phyloP scores from a whole-genome alignment of 2,113 vertebrate genomes.

The Tragulus kanchil region DNA sequence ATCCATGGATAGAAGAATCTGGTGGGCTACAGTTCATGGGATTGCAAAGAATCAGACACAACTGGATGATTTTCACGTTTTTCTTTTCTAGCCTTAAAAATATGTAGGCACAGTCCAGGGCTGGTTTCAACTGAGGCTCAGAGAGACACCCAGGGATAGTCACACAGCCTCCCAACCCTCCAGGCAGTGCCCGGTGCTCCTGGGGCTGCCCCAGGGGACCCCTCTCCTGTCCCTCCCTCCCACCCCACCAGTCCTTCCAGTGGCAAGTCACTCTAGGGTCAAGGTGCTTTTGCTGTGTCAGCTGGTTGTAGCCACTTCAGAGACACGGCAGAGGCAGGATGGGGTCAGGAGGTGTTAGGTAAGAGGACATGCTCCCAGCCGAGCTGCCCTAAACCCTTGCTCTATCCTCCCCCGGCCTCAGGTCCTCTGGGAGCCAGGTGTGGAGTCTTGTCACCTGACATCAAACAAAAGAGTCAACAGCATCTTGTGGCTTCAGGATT shows the following conservation, averaged over 20 bases:
- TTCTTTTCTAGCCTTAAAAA: not conserved
- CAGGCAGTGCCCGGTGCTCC: rapidly evolving
- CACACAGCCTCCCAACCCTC: not conserved
- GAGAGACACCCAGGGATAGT: not conserved
- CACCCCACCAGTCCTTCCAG: rapidly evolving
- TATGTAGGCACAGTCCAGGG: not conserved
- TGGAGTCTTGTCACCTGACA: not conserved
- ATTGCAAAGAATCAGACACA: not conserved
- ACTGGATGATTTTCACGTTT: not conserved
- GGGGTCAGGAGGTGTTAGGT: not conserved
- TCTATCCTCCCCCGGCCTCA: rapidly evolving
- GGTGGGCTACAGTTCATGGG: not conserved
- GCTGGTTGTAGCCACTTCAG: not conserved
- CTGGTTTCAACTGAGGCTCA: not conserved
- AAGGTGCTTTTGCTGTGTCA: not conserved
- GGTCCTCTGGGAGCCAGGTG: rapidly evolving
- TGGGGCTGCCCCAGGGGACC: rapidly evolving
- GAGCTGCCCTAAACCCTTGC: not conserved
- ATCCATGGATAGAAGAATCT: not conserved
- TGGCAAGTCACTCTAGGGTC: not conserved
- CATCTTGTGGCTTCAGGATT: not conserved
- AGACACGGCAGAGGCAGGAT: not conserved
- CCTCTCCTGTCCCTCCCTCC: not conserved
- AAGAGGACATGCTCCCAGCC: rapidly evolving
- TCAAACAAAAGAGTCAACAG: not conserved